These are phyloP conservation scores for Drosophila virilis DNA, from an alignment of 1,140 invertebrate species.

Conservation along the genomic window DNA sequence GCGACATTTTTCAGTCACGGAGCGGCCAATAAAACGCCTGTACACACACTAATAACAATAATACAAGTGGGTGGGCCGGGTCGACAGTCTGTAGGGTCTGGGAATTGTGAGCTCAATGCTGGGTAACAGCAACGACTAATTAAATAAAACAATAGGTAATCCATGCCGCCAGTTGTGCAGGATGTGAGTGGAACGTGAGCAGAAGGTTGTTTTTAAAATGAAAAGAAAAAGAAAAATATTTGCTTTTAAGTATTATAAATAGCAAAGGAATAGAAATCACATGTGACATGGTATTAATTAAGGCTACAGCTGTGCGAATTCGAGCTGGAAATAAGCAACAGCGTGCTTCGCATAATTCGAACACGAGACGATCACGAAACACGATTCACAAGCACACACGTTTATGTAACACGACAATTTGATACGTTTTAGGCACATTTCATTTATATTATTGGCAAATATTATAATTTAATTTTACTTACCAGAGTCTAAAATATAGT, in stretches of 20 bases:
- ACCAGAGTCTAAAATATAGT: no score
- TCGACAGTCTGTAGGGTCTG: no score
- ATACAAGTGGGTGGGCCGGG: slow-evolving; percentile 29
- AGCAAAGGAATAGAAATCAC: slow-evolving; percentile 1
- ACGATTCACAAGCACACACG: no score
- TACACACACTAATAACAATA: slow-evolving; percentile 67
- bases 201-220: slow-evolving; percentile 13
- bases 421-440: no score
- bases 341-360: background rate
- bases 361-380: no score
- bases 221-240: slow-evolving; percentile 7
- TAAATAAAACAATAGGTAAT: slow-evolving; percentile 78
- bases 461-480: no score
- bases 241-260: slow-evolving; percentile 13
- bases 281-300: slow-evolving; percentile 18
- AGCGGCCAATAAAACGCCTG: slow-evolving; percentile 44
- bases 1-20: slow-evolving; percentile 73
- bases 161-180: slow-evolving; percentile 42
- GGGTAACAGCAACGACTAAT: slow-evolving; percentile 56
- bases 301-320: background rate
- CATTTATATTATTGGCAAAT: no score
- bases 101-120: background rate
- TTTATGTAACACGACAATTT: no score
- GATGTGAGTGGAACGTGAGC: background rate
- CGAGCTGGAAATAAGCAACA: background rate